Percentiles rank a stretch among this genome's conserved stretches.
These are phyloP conservation scores for Gymnorhina tibicen DNA, from an alignment of 2,113 vertebrate genomes.

Conservation along the genomic window DNA sequence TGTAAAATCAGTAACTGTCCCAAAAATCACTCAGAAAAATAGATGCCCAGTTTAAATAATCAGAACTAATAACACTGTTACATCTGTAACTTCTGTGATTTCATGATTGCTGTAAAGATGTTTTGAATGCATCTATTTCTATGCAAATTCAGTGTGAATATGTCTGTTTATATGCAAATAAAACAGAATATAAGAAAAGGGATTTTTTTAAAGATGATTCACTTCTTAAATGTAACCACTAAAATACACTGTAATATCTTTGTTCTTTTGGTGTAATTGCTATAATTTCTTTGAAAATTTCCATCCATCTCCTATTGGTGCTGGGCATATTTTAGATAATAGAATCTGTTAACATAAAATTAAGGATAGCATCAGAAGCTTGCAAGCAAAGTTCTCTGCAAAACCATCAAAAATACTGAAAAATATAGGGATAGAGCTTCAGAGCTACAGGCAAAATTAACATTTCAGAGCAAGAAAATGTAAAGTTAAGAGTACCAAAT, in stretches of 20 bases:
- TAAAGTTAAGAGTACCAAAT: background rate
- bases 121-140: conserved; percentile 20
- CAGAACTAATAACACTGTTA: conserved; percentile 19
- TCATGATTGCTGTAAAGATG: conserved; percentile 20
- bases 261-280: conserved; percentile 15
- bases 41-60: conserved; percentile 40
- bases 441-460: background rate
- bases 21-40: conserved; percentile 5
- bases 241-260: conserved; percentile 27
- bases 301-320: background rate
- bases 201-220: background rate
- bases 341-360: background rate
- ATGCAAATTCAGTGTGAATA: conserved; percentile 26
- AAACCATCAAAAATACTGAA: background rate
- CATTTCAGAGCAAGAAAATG: background rate
- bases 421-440: background rate
- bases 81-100: conserved; percentile 50
- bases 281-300: conserved; percentile 35
- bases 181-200: conserved; percentile 5
- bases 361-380: background rate
- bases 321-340: background rate
- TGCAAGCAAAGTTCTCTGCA: background rate
- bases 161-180: conserved; percentile 44
- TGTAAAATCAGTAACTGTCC: conserved; percentile 7
- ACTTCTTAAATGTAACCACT: background rate